These are phyloP conservation scores for Protaetia brevitarsis DNA, from an alignment of 1,140 invertebrate genomes.

Conservation along the genomic window DNA sequence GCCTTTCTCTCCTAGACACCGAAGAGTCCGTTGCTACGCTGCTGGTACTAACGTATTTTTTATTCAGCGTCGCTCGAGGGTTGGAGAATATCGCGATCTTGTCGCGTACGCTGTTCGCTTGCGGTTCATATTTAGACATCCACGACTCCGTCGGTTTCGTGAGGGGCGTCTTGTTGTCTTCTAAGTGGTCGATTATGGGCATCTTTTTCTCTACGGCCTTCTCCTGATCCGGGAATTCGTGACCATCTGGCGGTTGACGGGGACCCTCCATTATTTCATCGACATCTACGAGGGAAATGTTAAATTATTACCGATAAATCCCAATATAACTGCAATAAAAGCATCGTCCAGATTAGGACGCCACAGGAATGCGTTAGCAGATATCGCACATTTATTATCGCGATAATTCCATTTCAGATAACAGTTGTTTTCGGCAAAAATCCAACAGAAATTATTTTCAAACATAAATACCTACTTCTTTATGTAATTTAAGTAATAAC, in stretches of 20 bases:
- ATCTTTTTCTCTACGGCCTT: slow-evolving; percentile 38
- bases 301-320: background rate
- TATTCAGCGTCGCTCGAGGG: slow-evolving; percentile 28
- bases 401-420: no score
- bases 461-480: no score
- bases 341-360: background rate
- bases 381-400: no score
- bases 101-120: slow-evolving; percentile 69
- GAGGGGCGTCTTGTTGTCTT: background rate
- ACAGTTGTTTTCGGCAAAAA: no score
- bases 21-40: slow-evolving; percentile 30
- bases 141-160: background rate
- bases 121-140: background rate
- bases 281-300: background rate
- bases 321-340: background rate
- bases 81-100: slow-evolving; percentile 85
- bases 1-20: slow-evolving; percentile 33
- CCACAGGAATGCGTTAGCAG: no score
- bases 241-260: slow-evolving; percentile 80
- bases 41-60: slow-evolving; percentile 15
- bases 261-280: slow-evolving; percentile 40
- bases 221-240: slow-evolving; percentile 79
- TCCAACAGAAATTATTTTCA: no score
- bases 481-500: no score
- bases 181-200: slow-evolving; percentile 15